phyloP scores from a whole-genome alignment of 2,113 vertebrate genomes.

The Furnarius figulus region DNA sequence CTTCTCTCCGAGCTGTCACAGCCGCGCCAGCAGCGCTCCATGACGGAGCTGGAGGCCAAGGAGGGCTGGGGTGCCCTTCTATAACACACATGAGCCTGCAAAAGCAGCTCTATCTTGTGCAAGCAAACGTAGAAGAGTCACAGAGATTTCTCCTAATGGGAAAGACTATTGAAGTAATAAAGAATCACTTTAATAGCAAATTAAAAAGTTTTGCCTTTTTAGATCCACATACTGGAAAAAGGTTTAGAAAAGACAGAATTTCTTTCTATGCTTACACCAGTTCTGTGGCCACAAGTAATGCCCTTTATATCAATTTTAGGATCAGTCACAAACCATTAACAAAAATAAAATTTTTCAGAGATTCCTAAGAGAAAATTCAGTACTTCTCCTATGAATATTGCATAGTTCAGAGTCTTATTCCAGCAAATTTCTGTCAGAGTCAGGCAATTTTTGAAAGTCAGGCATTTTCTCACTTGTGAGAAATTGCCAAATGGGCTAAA shows the following conservation, averaged over 20 bases:
- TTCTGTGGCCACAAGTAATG: background rate
- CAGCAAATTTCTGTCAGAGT: background rate
- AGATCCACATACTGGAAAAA: background rate
- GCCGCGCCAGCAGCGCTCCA: rapidly evolving
- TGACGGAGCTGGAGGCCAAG: rapidly evolving
- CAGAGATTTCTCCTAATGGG: background rate
- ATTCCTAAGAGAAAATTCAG: background rate
- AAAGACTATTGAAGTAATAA: background rate
- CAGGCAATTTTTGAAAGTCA: background rate
- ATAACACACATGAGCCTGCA: background rate
- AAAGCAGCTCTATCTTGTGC: background rate
- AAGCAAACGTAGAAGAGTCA: background rate
- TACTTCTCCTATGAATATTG: background rate
- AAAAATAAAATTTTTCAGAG: background rate
- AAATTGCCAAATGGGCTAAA: constrained; percentile 4
- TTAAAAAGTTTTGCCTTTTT: background rate
- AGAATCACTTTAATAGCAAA: background rate
- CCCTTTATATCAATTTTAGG: background rate
- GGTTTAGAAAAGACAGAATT: background rate
- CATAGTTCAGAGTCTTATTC: background rate
- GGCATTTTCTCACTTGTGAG: background rate
- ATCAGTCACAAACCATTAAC: background rate
- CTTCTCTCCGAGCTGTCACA: background rate
- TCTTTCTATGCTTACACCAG: background rate
- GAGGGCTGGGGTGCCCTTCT: background rate